A percentile compares a stretch with the other conserved stretches of the same genome.
Conservation (phyloP, 2,888 invertebrate species). For the Cheilosia variabilis region DNA sequence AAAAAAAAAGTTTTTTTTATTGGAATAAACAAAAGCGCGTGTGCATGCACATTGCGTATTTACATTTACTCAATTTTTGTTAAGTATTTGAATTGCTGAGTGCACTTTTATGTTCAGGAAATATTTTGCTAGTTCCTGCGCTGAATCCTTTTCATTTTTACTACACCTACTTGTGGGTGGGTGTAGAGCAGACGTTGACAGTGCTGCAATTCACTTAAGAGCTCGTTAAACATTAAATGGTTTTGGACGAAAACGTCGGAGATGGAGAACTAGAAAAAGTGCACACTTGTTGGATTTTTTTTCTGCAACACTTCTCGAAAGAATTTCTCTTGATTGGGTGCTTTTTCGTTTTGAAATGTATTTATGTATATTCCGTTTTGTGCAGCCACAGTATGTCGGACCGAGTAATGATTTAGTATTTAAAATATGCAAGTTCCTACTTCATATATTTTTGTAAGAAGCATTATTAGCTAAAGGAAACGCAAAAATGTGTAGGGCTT, state of each 20-base stretch:
- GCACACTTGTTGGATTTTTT: slow-evolving; percentile 36
- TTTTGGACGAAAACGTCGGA: slow-evolving; percentile 38
- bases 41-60: neutral
- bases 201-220: slow-evolving; percentile 62
- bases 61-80: slow-evolving; percentile 33
- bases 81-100: slow-evolving; percentile 32
- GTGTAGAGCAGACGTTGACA: slow-evolving; percentile 31
- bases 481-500: too few relatives aligned
- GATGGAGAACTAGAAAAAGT: slow-evolving; percentile 41
- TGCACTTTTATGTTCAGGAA: slow-evolving; percentile 47
- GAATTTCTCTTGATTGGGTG: neutral
- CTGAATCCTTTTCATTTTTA: slow-evolving; percentile 1
- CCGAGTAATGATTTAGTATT: too few relatives aligned
- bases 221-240: slow-evolving; percentile 66
- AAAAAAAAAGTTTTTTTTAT: neutral
- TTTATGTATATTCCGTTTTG: neutral
- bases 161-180: slow-evolving; percentile 17
- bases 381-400: too few relatives aligned
- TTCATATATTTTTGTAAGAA: too few relatives aligned
- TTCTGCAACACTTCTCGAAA: slow-evolving; percentile 14
- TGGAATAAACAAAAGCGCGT: neutral
- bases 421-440: too few relatives aligned
- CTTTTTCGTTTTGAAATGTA: slow-evolving; percentile 4
- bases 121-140: slow-evolving; percentile 9
- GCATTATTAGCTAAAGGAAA: too few relatives aligned